A percentile compares a stretch with the other conserved stretches of the same genome.
Evolutionary conservation across 2,797 vertebrate species (phyloP).

Genomic region (Liasis olivaceus): DNA sequence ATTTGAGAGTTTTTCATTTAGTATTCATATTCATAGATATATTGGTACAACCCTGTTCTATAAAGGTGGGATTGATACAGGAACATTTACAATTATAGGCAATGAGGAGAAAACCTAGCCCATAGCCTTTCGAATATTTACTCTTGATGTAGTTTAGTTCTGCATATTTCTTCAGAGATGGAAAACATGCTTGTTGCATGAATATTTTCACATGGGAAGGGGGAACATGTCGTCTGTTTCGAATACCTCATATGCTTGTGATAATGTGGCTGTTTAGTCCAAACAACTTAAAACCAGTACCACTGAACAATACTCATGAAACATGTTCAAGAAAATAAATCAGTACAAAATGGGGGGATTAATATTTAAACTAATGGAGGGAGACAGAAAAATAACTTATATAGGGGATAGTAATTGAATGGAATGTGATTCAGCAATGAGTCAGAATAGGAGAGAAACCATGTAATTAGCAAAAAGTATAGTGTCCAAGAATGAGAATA

Average conservation of each 20-base stretch:
- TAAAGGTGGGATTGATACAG: background rate
- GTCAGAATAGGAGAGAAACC: constrained; percentile 4
- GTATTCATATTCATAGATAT: background rate
- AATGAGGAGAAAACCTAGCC: background rate
- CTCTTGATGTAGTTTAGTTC: background rate
- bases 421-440: constrained; percentile 26
- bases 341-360: background rate
- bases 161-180: background rate
- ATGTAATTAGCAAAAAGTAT: constrained; percentile 8
- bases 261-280: background rate
- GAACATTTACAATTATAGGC: background rate
- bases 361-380: background rate
- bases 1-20: background rate
- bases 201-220: background rate
- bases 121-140: background rate
- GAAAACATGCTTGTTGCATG: background rate
- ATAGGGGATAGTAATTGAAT: constrained; percentile 10
- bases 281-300: background rate
- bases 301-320: background rate
- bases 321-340: background rate
- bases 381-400: background rate
- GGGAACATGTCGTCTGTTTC: background rate
- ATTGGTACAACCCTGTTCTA: background rate
- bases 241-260: background rate
- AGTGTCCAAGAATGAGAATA: constrained; percentile 2